These are phyloP conservation scores for Coracopsis vasa DNA, from an alignment of 2,113 vertebrate species.

Conservation along the genomic window DNA sequence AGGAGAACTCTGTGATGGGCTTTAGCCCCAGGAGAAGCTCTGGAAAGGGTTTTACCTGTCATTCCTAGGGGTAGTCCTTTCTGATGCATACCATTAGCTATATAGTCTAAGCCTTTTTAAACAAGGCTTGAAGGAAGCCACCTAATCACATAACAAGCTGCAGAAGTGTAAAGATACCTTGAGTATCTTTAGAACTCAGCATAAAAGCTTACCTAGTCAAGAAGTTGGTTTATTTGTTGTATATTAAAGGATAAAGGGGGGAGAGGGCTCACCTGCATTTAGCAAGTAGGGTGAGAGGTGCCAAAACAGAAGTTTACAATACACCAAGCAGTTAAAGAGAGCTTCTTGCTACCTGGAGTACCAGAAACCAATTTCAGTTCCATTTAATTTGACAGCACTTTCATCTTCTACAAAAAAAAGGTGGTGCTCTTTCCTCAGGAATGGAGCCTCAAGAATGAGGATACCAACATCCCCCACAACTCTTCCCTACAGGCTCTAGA, in stretches of 20 bases:
- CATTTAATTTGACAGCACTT: neutral
- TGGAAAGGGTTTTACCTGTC: neutral
- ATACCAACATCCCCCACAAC: neutral
- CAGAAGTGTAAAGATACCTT: neutral
- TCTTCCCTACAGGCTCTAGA: neutral
- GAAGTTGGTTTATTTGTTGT: neutral
- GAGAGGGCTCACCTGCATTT: neutral
- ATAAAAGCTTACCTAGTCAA: neutral
- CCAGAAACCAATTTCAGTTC: neutral
- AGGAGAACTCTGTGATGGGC: neutral
- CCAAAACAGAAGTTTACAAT: neutral
- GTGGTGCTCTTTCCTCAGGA: neutral
- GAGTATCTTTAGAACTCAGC: neutral
- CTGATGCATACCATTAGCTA: neutral
- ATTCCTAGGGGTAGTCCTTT: neutral
- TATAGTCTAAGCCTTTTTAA: neutral
- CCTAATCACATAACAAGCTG: neutral
- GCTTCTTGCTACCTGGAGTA: neutral
- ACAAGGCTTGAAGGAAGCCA: neutral
- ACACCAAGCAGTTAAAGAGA: neutral
- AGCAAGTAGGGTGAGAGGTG: neutral
- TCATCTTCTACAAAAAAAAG: neutral
- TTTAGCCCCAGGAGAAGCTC: neutral
- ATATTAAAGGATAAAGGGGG: neutral
- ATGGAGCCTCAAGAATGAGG: accelerated